Percentiles rank a stretch among this genome's conserved stretches.
phyloP scores from a whole-genome alignment of 2,888 invertebrate genomes.

The Caenorhabditis sulstoni region DNA sequence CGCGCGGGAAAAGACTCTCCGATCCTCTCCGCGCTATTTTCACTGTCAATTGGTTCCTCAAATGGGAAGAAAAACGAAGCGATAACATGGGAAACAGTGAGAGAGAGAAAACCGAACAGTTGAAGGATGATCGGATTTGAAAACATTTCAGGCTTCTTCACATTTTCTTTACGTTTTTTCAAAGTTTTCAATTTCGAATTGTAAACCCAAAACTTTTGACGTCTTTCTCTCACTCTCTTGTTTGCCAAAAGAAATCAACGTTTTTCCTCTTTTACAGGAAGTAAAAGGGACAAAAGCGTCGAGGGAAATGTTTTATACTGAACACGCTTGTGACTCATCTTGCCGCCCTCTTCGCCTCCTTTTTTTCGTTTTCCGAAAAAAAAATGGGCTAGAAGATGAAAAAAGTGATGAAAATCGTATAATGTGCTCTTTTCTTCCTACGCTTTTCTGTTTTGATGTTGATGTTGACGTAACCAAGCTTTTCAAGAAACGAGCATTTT shows the following conservation, averaged over 20 bases:
- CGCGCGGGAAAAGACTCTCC: slow-evolving; percentile 10
- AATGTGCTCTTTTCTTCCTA: slow-evolving; percentile 20
- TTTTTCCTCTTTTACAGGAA: slow-evolving; percentile 1
- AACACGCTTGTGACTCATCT: slow-evolving; percentile 31
- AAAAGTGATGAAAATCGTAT: slow-evolving; percentile 19
- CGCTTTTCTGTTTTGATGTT: too few species aligned
- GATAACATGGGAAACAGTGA: slow-evolving; percentile 18
- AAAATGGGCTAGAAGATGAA: not conserved
- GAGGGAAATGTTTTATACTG: slow-evolving; percentile 20
- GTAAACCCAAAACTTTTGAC: too few species aligned
- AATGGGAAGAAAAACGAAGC: slow-evolving; percentile 23
- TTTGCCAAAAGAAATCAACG: not conserved
- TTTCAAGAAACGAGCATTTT: slow-evolving; percentile 1
- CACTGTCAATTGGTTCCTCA: slow-evolving; percentile 40
- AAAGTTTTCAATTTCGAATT: not conserved
- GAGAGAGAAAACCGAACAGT: slow-evolving; percentile 7
- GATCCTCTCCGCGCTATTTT: slow-evolving; percentile 29
- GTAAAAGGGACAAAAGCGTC: not conserved
- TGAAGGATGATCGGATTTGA: not conserved
- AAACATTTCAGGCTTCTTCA: not conserved
- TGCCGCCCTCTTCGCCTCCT: not conserved
- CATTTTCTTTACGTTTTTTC: not conserved
- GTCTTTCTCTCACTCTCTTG: too few species aligned
- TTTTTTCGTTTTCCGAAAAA: not conserved
- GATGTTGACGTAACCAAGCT: not conserved